Base-by-base conservation (phyloP, 2,888 invertebrate species). In the Capitulum mitella region DNA sequence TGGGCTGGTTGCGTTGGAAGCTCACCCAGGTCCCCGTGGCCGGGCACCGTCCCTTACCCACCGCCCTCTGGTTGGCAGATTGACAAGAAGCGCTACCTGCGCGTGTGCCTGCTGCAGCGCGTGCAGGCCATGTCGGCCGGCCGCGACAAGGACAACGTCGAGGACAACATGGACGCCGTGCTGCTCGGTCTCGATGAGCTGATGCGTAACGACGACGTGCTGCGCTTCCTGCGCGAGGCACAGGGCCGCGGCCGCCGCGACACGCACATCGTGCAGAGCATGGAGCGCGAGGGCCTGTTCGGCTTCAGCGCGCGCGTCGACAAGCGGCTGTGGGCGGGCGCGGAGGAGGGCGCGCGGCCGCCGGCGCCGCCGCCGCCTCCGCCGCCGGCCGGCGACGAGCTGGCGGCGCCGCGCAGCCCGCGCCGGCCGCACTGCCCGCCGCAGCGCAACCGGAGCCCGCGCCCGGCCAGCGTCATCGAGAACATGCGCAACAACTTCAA, bases 401-500 rank as follows among this genome's bases (percentile, higher is more conserved):
- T n/a, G 29, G 74, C 12, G 8, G 37, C 74, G n/a, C 74, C 74
- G 74, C 46, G 43, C 29, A 76, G 46, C 16, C 43, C 76, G 16
- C 29, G 76, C 46, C 29, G 76, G n/a, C 29, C 76, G 16, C 46
- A 48, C 46, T 6, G 37, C 22, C 29, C 29, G 76, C 46, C 46
- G 29, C 46, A 46, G 76, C 43, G 76, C n/a, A 43, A 48, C 29
- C 43, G 46, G 29, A 76, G 76, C 32, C 76, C 76, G 32, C 76
- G 76, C 19, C 76, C 76, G 29, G 76, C 76, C 46, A 76, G 46
- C 76, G 76, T 76, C 46, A 46, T 76, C 19, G 76, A 76, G 46
- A 76, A 26, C 46, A 76, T 76, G 76, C 76, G 76, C n/a, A 46
- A 48, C 46, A 76, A 48, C 46, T 76, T 76, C 76, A 76, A 76